A percentile compares a stretch with the other conserved stretches of the same genome.
Evolutionary conservation across 2,888 invertebrate species (phyloP).

Genomic region (Phanerotoma sp.): DNA sequence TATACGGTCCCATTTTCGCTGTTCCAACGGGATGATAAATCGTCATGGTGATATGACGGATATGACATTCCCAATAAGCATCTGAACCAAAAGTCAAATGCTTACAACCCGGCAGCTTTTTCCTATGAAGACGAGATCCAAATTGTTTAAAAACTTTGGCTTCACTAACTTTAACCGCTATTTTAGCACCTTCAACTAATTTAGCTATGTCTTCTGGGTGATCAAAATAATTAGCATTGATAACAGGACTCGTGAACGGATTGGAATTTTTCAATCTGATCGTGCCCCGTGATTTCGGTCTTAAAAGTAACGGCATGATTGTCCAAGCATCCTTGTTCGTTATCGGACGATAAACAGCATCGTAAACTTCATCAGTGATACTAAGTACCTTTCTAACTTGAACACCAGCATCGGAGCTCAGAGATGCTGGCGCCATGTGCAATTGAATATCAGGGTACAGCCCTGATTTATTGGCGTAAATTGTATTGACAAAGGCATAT

Average conservation of each 20-base stretch:
- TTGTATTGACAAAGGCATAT: slow-evolving; percentile 83
- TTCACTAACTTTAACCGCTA: slow-evolving; percentile 72
- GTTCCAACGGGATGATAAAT: slow-evolving; percentile 90
- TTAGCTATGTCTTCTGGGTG: slow-evolving; percentile 76
- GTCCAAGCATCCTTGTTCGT: slow-evolving; percentile 80
- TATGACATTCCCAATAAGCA: slow-evolving; percentile 84
- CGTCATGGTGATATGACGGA: slow-evolving; percentile 84
- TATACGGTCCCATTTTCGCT: slow-evolving; percentile 82
- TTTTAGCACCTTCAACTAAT: slow-evolving; percentile 82
- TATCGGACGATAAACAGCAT: slow-evolving; percentile 78
- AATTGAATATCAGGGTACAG: slow-evolving; percentile 89
- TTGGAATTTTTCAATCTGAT: slow-evolving; percentile 75
- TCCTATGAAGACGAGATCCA: slow-evolving; percentile 72
- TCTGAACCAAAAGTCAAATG: slow-evolving; percentile 74
- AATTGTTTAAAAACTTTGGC: slow-evolving; percentile 79
- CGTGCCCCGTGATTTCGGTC: slow-evolving; percentile 79
- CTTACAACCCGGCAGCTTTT: slow-evolving; percentile 78
- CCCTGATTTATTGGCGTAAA: slow-evolving; percentile 74
- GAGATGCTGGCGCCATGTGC: slow-evolving; percentile 89
- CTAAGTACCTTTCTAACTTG: slow-evolving; percentile 77
- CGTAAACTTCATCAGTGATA: slow-evolving; percentile 76
- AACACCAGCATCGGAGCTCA: slow-evolving; percentile 76
- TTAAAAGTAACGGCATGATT: slow-evolving; percentile 78
- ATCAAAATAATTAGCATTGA: slow-evolving; percentile 91
- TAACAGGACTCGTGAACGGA: slow-evolving; percentile 83